These are phyloP conservation scores for Aldrovandia affinis DNA, from an alignment of 2,797 vertebrate species.

Conservation along the genomic window DNA sequence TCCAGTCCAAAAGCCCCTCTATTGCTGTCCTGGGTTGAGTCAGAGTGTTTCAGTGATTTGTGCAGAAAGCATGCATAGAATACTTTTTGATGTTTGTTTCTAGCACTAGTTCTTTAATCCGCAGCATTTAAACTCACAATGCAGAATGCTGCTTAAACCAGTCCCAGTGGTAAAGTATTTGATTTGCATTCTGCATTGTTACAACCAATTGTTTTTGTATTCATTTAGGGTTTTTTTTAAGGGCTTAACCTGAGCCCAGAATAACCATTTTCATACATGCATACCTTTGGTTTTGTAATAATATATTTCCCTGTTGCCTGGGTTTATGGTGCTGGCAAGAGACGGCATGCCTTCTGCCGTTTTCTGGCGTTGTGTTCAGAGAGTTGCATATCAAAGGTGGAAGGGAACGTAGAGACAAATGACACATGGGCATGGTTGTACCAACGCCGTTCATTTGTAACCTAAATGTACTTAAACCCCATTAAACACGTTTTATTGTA, in stretches of 20 bases:
- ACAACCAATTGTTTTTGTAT: not conserved
- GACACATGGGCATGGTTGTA: not conserved
- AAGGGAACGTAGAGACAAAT: not conserved
- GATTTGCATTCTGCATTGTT: not conserved
- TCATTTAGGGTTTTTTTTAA: not conserved
- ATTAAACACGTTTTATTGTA: not conserved
- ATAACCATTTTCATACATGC: not conserved
- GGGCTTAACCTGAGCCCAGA: not conserved
- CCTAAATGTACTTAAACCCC: not conserved
- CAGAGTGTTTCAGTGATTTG: not conserved
- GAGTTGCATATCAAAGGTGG: not conserved
- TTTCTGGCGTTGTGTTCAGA: not conserved
- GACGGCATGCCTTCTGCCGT: not conserved
- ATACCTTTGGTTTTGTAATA: not conserved
- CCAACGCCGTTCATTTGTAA: not conserved
- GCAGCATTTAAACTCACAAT: slow-evolving; percentile 4
- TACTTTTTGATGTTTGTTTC: not conserved
- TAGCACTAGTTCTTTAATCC: not conserved
- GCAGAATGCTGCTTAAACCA: not conserved
- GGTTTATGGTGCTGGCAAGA: not conserved
- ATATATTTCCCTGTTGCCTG: not conserved
- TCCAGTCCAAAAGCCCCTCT: not conserved
- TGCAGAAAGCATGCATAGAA: not conserved
- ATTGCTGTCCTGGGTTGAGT: slow-evolving; percentile 4
- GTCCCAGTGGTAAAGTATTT: not conserved